These are phyloP conservation scores for Crotalus horridus DNA, from an alignment of 2,113 vertebrate genomes.

Conservation along the genomic window DNA sequence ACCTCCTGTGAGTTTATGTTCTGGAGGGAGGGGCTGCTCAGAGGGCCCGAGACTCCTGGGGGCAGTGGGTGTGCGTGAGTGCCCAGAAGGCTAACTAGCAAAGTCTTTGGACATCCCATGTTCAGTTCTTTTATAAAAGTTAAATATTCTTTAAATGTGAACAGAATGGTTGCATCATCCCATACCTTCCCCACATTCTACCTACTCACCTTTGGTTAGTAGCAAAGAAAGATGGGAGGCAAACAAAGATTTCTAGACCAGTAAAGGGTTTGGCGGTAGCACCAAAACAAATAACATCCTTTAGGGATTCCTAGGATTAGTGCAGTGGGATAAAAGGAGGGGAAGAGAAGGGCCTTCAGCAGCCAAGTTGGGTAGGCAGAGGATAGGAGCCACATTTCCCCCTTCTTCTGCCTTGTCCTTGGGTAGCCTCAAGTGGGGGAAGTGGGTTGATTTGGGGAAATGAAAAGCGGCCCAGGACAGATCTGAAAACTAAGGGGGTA, in stretches of 20 bases:
- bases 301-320: neutral
- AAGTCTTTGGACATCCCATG: neutral
- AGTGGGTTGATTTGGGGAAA: neutral
- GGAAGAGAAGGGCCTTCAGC: neutral
- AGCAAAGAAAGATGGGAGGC: too few species aligned
- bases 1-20: neutral
- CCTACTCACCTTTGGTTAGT: too few species aligned
- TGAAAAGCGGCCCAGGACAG: neutral
- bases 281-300: neutral
- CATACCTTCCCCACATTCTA: too few species aligned
- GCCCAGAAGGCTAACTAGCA: neutral
- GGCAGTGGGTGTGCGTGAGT: neutral
- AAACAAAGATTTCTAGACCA: neutral
- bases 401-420: neutral
- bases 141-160: too few species aligned
- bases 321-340: neutral
- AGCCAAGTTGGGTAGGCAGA: neutral
- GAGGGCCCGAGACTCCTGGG: neutral
- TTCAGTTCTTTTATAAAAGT: too few species aligned
- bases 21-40: neutral
- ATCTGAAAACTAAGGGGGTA: neutral
- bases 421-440: neutral
- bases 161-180: too few species aligned
- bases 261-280: neutral
- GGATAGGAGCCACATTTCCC: neutral